Base-by-base conservation (phyloP, 92 coral and sea anemone genomes). In the Epizoanthus rinbou region DNA sequence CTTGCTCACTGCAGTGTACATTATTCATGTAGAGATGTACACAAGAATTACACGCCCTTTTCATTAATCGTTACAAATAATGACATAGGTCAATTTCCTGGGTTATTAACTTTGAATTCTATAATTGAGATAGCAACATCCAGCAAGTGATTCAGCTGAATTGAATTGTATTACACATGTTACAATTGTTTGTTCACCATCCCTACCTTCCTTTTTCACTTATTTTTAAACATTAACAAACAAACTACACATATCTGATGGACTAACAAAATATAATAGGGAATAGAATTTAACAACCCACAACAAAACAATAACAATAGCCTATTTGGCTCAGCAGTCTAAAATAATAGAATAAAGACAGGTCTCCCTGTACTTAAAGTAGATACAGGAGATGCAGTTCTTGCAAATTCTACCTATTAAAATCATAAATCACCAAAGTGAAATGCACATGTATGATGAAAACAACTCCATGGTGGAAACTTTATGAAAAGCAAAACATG, bases 401-500 rank as follows among this genome's bases (percentile, higher is more conserved):
- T 72, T 72, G 76, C 58, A 72, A 45, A 72, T 72, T 72, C 76
- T 72, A 72, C 17, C 76, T 47, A 72, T 72, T 72, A 73, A 72
- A 72, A 72, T 72, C 76, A 47, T 72, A 72, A 72, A 72, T 72
- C 76, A 72, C 76, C 76, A 72, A 72, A 72, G 76, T 72, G 76
- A 72, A 72, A 43, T 72, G 76, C 76, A 72, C 60, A 72, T 72
- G 60, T 74, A 74, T 74, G 80, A 74, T 74, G 80, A 74, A 74
- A 74, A 74, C 80, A 74, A 74, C 80, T 74, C 64, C 64, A 74
- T 74, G 80, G 80, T 74, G 80, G 80, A 74, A 74, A 74, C 79
- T 74, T 73, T 74, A 74, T 74, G 79, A 74, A 74, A 74, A 74
- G 79, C 79, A 53, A 74, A 74, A 74, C 80, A 74, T 74, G 80